A percentile compares a stretch with the other conserved stretches of the same genome.
These are phyloP conservation scores for Coenonympha glycerion DNA, from an alignment of 2,888 invertebrate genomes.

Conservation along the genomic window DNA sequence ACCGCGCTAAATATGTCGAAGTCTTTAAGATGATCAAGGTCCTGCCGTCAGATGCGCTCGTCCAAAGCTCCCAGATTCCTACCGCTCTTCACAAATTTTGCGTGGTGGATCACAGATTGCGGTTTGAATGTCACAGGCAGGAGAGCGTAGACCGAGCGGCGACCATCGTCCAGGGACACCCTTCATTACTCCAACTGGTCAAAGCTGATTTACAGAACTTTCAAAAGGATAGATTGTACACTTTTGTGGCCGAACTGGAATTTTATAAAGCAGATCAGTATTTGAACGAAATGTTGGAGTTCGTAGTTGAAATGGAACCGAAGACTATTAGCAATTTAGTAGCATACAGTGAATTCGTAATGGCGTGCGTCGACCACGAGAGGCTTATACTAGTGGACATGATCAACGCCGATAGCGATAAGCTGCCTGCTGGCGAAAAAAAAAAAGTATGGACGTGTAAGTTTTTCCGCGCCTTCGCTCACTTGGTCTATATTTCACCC, in stretches of 20 bases:
- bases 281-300: slow-evolving; percentile 26
- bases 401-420: no score
- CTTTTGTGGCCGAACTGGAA: slow-evolving; percentile 25
- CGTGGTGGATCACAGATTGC: slow-evolving; percentile 25
- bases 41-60: no score
- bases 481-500: no score
- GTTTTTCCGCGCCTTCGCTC: not conserved
- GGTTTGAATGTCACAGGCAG: slow-evolving; percentile 28
- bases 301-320: slow-evolving; percentile 26
- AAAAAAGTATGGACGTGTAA: not conserved
- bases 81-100: slow-evolving; percentile 17
- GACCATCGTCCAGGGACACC: slow-evolving; percentile 3
- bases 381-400: not conserved
- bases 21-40: slow-evolving; percentile 24
- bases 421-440: not conserved
- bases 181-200: slow-evolving; percentile 18
- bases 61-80: slow-evolving; percentile 18
- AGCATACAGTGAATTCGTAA: slow-evolving; percentile 29
- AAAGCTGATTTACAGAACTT: slow-evolving; percentile 15
- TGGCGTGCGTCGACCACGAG: slow-evolving; percentile 27
- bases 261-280: slow-evolving; percentile 26
- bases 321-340: slow-evolving; percentile 28
- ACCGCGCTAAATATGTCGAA: no score
- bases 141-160: slow-evolving; percentile 24
- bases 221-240: slow-evolving; percentile 29